Evolutionary conservation across 2,113 vertebrate genomes (phyloP), one percentile per base, ranked within the genome.

Genomic region (Paradisaea rubra): DNA sequence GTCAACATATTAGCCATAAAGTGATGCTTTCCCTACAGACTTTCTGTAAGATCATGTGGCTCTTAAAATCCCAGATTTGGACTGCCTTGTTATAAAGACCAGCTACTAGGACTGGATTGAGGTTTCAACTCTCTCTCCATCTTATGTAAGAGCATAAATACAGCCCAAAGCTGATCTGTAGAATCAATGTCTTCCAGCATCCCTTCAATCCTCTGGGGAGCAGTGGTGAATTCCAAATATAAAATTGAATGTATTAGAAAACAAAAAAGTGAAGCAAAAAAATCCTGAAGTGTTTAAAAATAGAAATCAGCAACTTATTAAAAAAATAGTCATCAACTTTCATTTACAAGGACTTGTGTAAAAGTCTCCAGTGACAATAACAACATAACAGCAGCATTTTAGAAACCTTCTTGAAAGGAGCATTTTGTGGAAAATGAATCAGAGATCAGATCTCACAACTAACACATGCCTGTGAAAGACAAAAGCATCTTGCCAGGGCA

Each of bases 401-500:
- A 88, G 65, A 92, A 95, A 81, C 25, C 25, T 80, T 79, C 57
- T 70, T 71, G 53, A 88, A 49, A 54, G 63, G 7, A 88, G 12
- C 24, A 90, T 88, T 92, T 81, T 89, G 65, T 70, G 91, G 53
- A 96, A 95, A 97, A 94, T 81, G 10, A 89, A 76, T 80, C 44
- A 93, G 47, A 89, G 37, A 83, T 54, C 57, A 71, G 47, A 81
- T 81, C 71, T 69, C 76, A 89, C 37, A 88, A 91, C 45, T 84
- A 92, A 88, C 31, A 93, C 13, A 89, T 30, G 57, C 20, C 73
- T 93, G 37, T 91, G 72, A 77, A 87, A 95, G 81, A 82, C 52
- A 39, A 81, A 86, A 41, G 31, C 79, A 52, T 70, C 87, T 93
- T 95, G 41, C 41, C 57, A 87, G 81, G 81, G 66, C 73, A 90